Conservation (phyloP, 1,140 invertebrate species). For the Chelonus insularis region DNA sequence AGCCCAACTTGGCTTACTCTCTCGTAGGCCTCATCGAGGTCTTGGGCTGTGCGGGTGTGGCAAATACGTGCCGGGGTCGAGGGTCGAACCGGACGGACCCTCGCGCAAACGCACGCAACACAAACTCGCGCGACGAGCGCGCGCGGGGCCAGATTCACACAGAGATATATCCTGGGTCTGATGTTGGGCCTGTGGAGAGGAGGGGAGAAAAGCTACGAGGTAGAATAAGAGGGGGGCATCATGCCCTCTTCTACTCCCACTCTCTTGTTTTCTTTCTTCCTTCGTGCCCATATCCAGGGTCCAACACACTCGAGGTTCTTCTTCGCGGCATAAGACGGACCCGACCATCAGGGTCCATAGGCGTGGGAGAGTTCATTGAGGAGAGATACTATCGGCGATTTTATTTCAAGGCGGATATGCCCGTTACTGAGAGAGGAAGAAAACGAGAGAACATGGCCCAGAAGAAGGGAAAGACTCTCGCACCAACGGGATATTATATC, state of each 20-base stretch:
- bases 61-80: slow-evolving; percentile 59
- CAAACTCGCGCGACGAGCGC: slow-evolving; percentile 25
- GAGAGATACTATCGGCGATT: slow-evolving; percentile 60
- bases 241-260: too few relatives aligned
- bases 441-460: slow-evolving; percentile 16
- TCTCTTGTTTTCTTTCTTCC: too few relatives aligned
- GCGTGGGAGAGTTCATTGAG: slow-evolving; percentile 62
- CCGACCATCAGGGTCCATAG: slow-evolving; percentile 46
- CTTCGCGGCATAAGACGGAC: slow-evolving; percentile 3
- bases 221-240: too few relatives aligned
- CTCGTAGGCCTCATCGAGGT: slow-evolving; percentile 40
- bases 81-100: slow-evolving; percentile 51
- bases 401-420: slow-evolving; percentile 59
- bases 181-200: not conserved
- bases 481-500: slow-evolving; percentile 45
- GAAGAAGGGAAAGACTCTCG: slow-evolving; percentile 32
- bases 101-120: slow-evolving; percentile 26
- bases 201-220: not conserved
- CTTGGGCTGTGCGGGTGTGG: slow-evolving; percentile 54
- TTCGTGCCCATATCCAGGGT: not conserved
- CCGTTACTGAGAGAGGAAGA: slow-evolving; percentile 42
- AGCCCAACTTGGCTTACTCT: slow-evolving; percentile 3
- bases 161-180: slow-evolving; percentile 22
- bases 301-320: slow-evolving; percentile 20
- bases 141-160: slow-evolving; percentile 26